Conservation (phyloP, 1,140 invertebrate species). For the Pristionchus pacificus region DNA sequence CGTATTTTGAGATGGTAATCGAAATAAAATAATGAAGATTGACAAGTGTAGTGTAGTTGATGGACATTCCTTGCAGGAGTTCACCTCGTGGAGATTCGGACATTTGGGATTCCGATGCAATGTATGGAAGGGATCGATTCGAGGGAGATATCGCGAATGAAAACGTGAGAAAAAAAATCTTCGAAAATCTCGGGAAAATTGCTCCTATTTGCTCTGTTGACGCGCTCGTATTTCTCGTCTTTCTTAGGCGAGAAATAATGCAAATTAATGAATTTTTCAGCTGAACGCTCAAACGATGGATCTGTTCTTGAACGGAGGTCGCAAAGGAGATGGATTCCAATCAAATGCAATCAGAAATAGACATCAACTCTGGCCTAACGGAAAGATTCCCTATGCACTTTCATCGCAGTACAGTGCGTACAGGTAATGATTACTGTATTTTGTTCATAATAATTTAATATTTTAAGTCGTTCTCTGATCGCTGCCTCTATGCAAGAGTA, state of each 20-base stretch:
- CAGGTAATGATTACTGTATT: slow-evolving; percentile 36
- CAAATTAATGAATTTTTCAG: slow-evolving; percentile 33
- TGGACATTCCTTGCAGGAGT: too few relatives aligned
- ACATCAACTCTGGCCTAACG: slow-evolving; percentile 53
- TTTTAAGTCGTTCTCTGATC: slow-evolving; percentile 52
- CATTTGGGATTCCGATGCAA: slow-evolving; percentile 55
- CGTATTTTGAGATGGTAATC: too few relatives aligned
- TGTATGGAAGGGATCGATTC: slow-evolving; percentile 52
- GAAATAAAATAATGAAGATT: slow-evolving; percentile 32
- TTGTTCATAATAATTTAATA: background rate
- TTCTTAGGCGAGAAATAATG: background rate
- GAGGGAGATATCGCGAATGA: slow-evolving; percentile 57
- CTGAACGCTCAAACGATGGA: slow-evolving; percentile 52
- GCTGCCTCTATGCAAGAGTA: slow-evolving; percentile 56
- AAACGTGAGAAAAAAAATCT: slow-evolving; percentile 36
- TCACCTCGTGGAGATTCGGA: too few relatives aligned
- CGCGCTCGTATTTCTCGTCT: too few relatives aligned
- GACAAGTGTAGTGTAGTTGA: too few relatives aligned
- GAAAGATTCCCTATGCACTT: slow-evolving; percentile 52
- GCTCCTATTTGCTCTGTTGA: too few relatives aligned
- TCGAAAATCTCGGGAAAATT: too few relatives aligned
- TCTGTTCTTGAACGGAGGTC: slow-evolving; percentile 46
- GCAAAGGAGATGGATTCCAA: slow-evolving; percentile 33
- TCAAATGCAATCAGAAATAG: slow-evolving; percentile 53
- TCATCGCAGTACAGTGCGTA: slow-evolving; percentile 56